phyloP scores from a whole-genome alignment of 2,888 invertebrate genomes.

The Eretmocerus hayati region DNA sequence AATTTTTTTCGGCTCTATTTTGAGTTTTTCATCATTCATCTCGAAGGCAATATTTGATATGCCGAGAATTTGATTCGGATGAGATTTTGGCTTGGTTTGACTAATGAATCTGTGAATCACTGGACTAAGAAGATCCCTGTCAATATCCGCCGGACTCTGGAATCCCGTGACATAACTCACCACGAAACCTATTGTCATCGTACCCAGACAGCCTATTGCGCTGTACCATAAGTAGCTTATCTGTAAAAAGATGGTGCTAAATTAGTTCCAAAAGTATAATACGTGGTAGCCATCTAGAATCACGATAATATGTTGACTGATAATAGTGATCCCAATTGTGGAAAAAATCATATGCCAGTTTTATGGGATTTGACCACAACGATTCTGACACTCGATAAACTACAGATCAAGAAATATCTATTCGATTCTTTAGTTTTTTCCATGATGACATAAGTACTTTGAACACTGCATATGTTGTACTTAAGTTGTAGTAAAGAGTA shows the following conservation, averaged over 20 bases:
- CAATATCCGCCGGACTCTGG: slow-evolving; percentile 56
- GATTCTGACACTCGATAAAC: too few species aligned
- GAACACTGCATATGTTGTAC: too few species aligned
- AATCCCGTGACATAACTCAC: slow-evolving; percentile 64
- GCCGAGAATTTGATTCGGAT: slow-evolving; percentile 28
- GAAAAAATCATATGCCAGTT: background rate
- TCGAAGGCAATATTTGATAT: slow-evolving; percentile 40
- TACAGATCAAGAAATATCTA: too few species aligned
- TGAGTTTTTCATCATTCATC: slow-evolving; percentile 37
- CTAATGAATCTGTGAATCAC: slow-evolving; percentile 53
- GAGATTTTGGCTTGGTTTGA: slow-evolving; percentile 28
- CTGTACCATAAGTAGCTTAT: slow-evolving; percentile 80
- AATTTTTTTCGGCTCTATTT: slow-evolving; percentile 13
- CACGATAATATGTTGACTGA: background rate
- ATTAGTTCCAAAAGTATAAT: background rate
- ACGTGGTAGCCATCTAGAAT: background rate
- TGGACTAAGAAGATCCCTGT: slow-evolving; percentile 63
- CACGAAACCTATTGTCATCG: slow-evolving; percentile 64
- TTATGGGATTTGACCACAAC: too few species aligned
- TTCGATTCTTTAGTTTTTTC: too few species aligned
- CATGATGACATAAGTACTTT: too few species aligned
- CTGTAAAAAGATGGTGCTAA: slow-evolving; percentile 28
- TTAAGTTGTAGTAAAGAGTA: too few species aligned
- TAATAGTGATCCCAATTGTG: too few species aligned
- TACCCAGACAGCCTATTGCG: slow-evolving; percentile 67